phyloP scores from a whole-genome alignment of 2,888 invertebrate species.

The Iselma pallidipennis region DNA sequence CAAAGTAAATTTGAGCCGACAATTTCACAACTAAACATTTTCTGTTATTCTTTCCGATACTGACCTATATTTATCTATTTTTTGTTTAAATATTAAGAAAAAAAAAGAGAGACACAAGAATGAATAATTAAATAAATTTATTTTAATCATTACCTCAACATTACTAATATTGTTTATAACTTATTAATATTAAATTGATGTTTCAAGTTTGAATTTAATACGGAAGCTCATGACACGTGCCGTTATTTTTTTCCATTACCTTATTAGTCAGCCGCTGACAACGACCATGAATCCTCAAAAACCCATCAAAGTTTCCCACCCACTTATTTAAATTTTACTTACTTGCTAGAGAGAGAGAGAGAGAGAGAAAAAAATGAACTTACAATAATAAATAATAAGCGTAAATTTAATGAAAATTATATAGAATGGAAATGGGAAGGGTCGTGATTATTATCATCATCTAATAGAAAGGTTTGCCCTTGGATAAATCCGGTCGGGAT shows the following conservation, averaged over 20 bases:
- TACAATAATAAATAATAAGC: background rate
- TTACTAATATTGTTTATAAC: conserved; percentile 15
- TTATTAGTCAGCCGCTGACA: background rate
- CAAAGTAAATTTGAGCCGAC: conserved; percentile 20
- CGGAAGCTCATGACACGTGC: conserved; percentile 15
- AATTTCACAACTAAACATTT: conserved; percentile 26
- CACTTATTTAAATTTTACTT: too few species aligned
- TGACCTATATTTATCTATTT: conserved; percentile 19
- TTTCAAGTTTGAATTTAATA: conserved; percentile 15
- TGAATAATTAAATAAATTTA: too few species aligned
- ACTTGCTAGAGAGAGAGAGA: too few species aligned
- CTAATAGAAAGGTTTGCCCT: background rate
- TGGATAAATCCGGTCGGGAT: background rate
- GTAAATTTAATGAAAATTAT: background rate
- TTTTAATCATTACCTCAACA: conserved; percentile 15
- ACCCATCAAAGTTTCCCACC: background rate
- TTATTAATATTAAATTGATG: conserved; percentile 19
- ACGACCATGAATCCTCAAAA: background rate
- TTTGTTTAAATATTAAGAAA: too few species aligned
- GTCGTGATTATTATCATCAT: background rate
- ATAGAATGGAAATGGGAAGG: background rate
- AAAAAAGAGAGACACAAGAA: too few species aligned
- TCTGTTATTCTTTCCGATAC: background rate
- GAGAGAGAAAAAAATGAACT: background rate
- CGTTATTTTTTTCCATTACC: background rate